Base-by-base conservation (phyloP, 1,140 invertebrate species). In the Geopemphigus sp. region DNA sequence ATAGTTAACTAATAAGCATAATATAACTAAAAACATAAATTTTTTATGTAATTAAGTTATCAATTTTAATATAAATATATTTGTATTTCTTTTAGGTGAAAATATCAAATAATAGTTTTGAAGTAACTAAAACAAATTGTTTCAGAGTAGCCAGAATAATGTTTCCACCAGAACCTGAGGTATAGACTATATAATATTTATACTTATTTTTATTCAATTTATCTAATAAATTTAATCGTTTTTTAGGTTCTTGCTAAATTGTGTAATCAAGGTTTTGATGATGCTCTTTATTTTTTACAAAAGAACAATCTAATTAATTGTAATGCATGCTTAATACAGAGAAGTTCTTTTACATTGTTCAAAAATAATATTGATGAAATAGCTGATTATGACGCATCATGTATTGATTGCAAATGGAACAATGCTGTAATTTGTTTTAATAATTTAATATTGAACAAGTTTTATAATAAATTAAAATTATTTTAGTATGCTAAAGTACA, bases 261-360 rank as follows among this genome's bases (percentile, higher is more conserved):
- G 91, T 98, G 97, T 85, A 94, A 97, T 83, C 96, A 98, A 87
- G 97, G 96, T 24, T 99, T 98, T 85, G 95, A 98, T 83, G 97
- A 99, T 86, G 95, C 96, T 0, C 87, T 98, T 0, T 89, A 92
- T 78, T 99, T 97, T 87, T 87, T 99, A 66, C 95, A 97, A 82
- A 90, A 92, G 81, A 97, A 97, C 85, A 96, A 95, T 86, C 86
- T 96, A 72, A 94, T 96, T 80, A 93, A 91, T 82, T 96, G 94
- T 84, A 93, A 91, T 0, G 87, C 92, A 57, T 96, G 94, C 85
- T 87, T 96, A 32, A 92, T 94, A 6, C 92, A 94, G 83, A 92
- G 93, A 0, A 93, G 92, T 0, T 94, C 92, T 84, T 89, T 92
- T 80, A 88, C 94, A 17, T 91, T 92, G 15, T 66, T 66, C 1